Evolutionary conservation across 2,797 vertebrate genomes (phyloP).

Genomic region (Podarcis siculus): DNA sequence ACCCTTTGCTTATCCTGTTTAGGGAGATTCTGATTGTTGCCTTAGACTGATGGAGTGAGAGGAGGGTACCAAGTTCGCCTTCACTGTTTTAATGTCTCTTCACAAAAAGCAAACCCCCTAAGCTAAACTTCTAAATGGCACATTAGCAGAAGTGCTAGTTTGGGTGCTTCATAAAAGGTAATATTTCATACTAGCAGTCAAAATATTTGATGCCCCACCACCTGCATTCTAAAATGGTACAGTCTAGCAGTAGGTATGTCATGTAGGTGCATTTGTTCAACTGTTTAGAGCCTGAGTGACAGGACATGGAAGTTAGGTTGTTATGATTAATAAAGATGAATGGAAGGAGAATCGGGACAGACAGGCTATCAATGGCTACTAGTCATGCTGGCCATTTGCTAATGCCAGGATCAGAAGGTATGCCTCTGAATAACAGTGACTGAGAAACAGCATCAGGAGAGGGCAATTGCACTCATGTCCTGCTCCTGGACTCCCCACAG

Average conservation of each 20-base stretch:
- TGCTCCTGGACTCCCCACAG: not conserved
- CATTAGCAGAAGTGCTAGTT: not conserved
- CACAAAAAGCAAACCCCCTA: not conserved
- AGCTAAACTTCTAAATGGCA: not conserved
- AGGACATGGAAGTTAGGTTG: not conserved
- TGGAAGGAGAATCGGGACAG: too few relatives aligned
- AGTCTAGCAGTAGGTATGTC: not conserved
- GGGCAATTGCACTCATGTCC: too few relatives aligned
- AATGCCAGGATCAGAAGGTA: too few relatives aligned
- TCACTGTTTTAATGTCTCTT: not conserved
- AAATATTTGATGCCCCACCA: not conserved
- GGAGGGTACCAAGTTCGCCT: too few relatives aligned
- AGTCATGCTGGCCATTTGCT: too few relatives aligned
- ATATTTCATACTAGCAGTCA: not conserved
- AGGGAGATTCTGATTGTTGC: too few relatives aligned
- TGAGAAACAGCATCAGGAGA: too few relatives aligned
- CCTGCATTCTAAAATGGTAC: not conserved
- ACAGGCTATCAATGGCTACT: too few relatives aligned
- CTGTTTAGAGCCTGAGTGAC: not conserved
- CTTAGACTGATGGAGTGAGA: too few relatives aligned
- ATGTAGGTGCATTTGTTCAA: too few relatives aligned
- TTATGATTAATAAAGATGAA: not conserved
- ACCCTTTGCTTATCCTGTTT: too few relatives aligned
- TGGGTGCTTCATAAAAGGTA: not conserved
- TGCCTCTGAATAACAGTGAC: too few relatives aligned